phyloP scores from a whole-genome alignment of 2,113 vertebrate genomes.

The Zapus hudsonius region DNA sequence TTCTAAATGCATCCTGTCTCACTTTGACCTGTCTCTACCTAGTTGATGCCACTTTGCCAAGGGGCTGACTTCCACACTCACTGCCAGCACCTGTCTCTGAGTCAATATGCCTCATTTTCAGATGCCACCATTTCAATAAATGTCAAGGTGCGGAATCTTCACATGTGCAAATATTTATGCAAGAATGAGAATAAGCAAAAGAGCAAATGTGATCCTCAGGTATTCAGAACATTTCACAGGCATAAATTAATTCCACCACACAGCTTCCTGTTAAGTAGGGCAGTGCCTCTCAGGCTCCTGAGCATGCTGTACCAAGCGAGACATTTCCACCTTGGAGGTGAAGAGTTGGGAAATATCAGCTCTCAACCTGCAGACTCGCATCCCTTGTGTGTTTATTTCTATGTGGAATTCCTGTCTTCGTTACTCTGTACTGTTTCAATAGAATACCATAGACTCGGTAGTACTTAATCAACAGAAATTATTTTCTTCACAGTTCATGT shows the following conservation, averaged over 20 bases:
- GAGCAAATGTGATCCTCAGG: constrained; percentile 51
- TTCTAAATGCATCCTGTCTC: no score
- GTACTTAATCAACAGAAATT: not conserved
- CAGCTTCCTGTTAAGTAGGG: constrained; percentile 7
- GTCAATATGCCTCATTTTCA: constrained; percentile 53
- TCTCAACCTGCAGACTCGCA: not conserved
- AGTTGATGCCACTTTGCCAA: not conserved
- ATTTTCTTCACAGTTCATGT: not conserved
- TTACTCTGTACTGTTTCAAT: not conserved
- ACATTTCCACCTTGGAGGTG: not conserved
- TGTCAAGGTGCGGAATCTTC: constrained; percentile 65
- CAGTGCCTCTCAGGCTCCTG: not conserved
- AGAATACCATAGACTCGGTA: not conserved
- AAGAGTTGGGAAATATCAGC: not conserved
- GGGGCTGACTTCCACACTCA: not conserved
- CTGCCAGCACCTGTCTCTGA: constrained; percentile 5
- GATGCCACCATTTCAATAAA: constrained; percentile 61
- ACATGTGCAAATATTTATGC: constrained; percentile 64
- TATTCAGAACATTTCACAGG: constrained; percentile 26
- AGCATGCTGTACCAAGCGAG: not conserved
- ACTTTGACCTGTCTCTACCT: no score
- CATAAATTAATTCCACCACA: not conserved
- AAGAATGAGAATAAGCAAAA: constrained; percentile 51
- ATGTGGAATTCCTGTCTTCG: not conserved
- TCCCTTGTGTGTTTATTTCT: not conserved